These are phyloP conservation scores for Oreochromis niloticus DNA, from an alignment of 2,113 vertebrate genomes.

Conservation along the genomic window DNA sequence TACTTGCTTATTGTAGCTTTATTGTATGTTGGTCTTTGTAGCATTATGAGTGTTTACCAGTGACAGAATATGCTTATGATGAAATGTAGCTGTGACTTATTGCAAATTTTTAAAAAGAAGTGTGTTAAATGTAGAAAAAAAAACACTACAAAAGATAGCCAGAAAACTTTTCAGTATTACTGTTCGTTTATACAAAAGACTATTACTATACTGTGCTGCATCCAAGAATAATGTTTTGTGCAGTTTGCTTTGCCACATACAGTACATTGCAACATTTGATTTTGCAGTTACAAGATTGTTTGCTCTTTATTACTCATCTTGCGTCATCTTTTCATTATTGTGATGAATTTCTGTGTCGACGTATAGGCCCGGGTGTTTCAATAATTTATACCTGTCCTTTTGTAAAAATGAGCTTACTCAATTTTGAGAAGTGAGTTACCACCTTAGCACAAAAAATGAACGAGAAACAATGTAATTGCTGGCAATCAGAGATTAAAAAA, in stretches of 20 bases:
- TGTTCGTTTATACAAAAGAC: not conserved
- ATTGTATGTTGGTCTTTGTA: not conserved
- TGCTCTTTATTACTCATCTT: not conserved
- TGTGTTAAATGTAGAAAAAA: not conserved
- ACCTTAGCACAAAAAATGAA: not conserved
- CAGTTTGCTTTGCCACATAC: not conserved
- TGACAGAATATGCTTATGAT: not conserved
- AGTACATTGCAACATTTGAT: not conserved
- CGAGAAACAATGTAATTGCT: not conserved
- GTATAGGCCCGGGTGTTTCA: not conserved
- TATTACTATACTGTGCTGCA: not conserved
- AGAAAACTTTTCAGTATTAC: not conserved
- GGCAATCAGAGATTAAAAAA: not conserved
- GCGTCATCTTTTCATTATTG: not conserved
- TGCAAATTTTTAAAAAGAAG: not conserved
- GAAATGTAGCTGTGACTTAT: conserved; percentile 14
- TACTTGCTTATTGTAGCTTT: conserved; percentile 12
- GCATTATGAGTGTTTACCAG: not conserved
- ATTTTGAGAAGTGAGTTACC: not conserved
- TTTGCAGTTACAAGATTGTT: not conserved
- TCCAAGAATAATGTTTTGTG: not conserved
- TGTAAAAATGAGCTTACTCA: not conserved
- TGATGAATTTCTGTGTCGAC: not conserved
- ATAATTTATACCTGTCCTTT: not conserved
- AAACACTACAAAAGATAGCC: not conserved